Evolutionary conservation across 53 echinoderm and acorn worm species (phyloP), one percentile per base, ranked within the genome.

Genomic region (Pentamera pediparva): DNA sequence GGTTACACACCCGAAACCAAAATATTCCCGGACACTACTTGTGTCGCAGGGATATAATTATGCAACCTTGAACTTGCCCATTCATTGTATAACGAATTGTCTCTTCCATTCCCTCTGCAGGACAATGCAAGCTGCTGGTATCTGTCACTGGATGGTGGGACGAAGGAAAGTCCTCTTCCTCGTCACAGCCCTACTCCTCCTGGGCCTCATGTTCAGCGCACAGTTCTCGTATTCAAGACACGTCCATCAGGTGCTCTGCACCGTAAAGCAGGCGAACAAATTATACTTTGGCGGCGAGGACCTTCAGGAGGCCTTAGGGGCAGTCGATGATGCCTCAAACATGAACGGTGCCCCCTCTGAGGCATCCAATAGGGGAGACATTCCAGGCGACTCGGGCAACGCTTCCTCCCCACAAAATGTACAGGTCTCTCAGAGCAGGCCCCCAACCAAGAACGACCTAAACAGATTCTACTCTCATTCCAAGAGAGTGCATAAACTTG

Each of bases 151-250:
- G 73, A 19, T 72, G 73, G 52, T 72, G 3, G 55, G 73, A 7
- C 32, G 73, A 34, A 72, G 73, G 73, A 72, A 72, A 72, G 33
- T 37, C 11, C 73, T 72, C 15, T 34, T 72, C 20, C 54, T 72
- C 32, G 7, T 54, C 0, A 5, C 20, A 11, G 52, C 37, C 7
- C 73, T 72, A 8, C 21, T 57, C 3, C 43, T 86, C 6, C 70
- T 86, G 3, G 19, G 30, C 34, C 35, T 81, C 31, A 76, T 76
- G 36, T 34, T 86, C 22, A 43, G 69, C 34, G 63, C 81, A 3
- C 71, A 80, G 20, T 47, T 81, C 32, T 70, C 77, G 22, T 86
- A 86, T 76, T 86, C 86, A n/a, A 81, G 60, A 48, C 76, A 86
- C 32, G 54, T 86, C 9, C 86, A 86, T 45, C 69, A 81, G 36